phyloP scores from a whole-genome alignment of 2,797 vertebrate species.

The Danio jaintianensis region DNA sequence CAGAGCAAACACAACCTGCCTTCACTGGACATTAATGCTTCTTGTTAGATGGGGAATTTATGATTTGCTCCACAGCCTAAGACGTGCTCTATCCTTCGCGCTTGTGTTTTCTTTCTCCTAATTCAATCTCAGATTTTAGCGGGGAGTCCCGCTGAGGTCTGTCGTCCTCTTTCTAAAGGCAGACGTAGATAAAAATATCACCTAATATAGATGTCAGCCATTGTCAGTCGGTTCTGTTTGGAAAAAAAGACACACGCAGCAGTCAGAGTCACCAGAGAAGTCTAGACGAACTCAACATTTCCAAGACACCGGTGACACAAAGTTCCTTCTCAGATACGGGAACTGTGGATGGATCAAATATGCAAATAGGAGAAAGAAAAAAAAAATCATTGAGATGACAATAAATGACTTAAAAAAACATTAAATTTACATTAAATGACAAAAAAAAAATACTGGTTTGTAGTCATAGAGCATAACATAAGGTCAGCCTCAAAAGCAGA shows the following conservation, averaged over 20 bases:
- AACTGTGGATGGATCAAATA: neutral
- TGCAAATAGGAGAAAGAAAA: no score
- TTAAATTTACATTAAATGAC: no score
- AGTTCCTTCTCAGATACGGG: neutral
- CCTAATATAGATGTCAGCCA: conserved; percentile 25
- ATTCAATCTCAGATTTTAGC: conserved; percentile 1
- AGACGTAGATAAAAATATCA: conserved; percentile 26
- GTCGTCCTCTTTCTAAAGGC: conserved; percentile 37
- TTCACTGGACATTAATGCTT: conserved; percentile 54
- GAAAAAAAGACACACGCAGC: neutral
- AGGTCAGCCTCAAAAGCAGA: neutral
- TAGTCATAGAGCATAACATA: neutral
- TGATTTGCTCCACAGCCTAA: conserved; percentile 13
- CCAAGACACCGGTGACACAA: neutral
- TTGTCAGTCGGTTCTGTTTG: conserved; percentile 15
- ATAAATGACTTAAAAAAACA: no score
- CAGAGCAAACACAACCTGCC: conserved; percentile 62
- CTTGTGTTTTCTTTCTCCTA: neutral
- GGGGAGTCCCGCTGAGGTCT: conserved; percentile 17
- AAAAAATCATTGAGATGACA: no score
- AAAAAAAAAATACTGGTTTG: neutral
- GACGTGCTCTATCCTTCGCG: conserved; percentile 1
- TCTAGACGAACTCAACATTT: conserved; percentile 39
- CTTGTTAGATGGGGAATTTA: conserved; percentile 45
- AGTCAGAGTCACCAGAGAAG: conserved; percentile 2